Conservation (phyloP, 2,113 vertebrate species). For the Psittacula cyanocephala region DNA sequence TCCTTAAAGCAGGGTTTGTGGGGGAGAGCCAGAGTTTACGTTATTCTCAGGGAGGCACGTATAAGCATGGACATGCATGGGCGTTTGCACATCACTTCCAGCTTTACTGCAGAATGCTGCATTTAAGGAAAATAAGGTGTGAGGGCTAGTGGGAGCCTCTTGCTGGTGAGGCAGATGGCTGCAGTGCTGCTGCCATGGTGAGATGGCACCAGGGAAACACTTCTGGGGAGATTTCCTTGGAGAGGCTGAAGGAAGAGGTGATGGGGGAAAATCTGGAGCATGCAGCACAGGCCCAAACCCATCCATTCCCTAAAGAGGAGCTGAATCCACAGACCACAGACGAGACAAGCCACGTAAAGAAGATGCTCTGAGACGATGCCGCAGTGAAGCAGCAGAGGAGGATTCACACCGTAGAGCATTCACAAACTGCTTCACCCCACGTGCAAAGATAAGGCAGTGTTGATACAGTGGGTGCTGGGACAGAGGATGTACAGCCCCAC, state of each 20-base stretch:
- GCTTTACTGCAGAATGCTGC: background rate
- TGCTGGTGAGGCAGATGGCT: background rate
- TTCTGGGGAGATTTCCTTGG: rapidly evolving
- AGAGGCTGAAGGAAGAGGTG: background rate
- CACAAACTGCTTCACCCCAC: rapidly evolving
- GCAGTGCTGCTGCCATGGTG: background rate
- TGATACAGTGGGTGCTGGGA: rapidly evolving
- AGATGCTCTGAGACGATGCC: rapidly evolving
- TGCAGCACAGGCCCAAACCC: background rate
- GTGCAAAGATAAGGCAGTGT: background rate
- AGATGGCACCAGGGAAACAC: background rate
- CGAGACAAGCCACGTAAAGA: background rate
- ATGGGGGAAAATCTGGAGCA: rapidly evolving
- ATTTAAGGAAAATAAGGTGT: background rate
- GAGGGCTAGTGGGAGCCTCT: background rate
- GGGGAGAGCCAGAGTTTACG: rapidly evolving
- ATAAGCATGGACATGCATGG: rapidly evolving
- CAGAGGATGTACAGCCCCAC: background rate
- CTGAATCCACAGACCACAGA: rapidly evolving
- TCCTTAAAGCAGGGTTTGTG: background rate
- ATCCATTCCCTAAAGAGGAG: background rate
- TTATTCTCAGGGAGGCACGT: rapidly evolving
- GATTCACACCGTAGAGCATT: background rate
- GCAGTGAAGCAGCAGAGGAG: background rate
- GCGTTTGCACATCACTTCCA: background rate